Conservation (phyloP, 2,113 vertebrate genomes). For the Equus quagga region DNA sequence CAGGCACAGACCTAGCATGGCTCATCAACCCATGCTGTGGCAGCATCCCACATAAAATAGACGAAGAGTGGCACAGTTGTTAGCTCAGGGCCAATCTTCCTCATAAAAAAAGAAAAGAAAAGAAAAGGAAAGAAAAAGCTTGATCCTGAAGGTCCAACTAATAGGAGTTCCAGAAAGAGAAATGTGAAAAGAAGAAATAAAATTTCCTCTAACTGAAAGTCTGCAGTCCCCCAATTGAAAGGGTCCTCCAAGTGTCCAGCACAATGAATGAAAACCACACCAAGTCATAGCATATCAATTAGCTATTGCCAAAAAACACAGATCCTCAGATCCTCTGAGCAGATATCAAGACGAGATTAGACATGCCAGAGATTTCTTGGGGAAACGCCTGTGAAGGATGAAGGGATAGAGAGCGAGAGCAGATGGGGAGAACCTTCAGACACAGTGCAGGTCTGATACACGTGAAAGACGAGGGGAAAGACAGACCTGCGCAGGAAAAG, state of each 20-base stretch:
- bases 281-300: background rate
- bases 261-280: background rate
- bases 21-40: no score
- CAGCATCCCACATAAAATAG: no score
- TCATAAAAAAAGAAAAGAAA: background rate
- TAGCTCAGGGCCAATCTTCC: no score
- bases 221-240: background rate
- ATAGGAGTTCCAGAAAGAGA: background rate
- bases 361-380: background rate
- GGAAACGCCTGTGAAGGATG: background rate
- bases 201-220: background rate
- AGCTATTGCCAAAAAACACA: background rate
- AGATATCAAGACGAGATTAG: background rate
- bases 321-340: background rate
- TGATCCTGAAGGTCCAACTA: background rate
- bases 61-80: no score
- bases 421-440: background rate
- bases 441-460: background rate
- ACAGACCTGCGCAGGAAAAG: background rate
- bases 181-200: background rate
- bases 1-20: no score
- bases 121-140: background rate
- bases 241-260: background rate
- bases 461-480: background rate
- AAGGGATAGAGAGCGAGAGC: background rate